Evolutionary conservation across 2,113 vertebrate genomes (phyloP), one percentile per base, ranked within the genome.

Genomic region (Rhodinocichla rosea): DNA sequence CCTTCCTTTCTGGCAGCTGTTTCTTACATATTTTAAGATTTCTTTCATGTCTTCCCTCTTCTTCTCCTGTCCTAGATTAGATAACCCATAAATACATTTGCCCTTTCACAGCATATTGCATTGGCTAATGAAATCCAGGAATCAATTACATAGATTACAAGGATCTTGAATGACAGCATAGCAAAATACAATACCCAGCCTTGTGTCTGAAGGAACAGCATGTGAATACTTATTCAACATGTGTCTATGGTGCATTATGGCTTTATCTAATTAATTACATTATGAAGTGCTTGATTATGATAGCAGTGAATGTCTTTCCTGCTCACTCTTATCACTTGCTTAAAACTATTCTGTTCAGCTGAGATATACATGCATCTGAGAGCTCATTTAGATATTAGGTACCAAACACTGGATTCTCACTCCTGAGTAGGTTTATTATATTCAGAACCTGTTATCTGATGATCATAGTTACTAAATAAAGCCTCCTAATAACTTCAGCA

Each of bases 191-290:
- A 87, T 64, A 67, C 5, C 10, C 59, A 83, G 15, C 4, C 2
- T 17, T 39, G 13, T 83, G 42, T 73, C 45, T 83, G 67, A 93
- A 44, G 0, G 8, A 91, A 59, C 11, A 80, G 45, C 12, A 11
- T 87, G 28, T 60, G 67, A 93, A 94, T 83, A 67, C 40, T 83
- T 78, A 87, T 40, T 90, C 79, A 92, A 77, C 30, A 63, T 80
- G 87, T 95, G 53, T 75, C 68, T 64, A 30, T 39, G 22, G 55
- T 88, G 67, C 27, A 50, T 78, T 84, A 90, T 56, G 24, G 17
- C 26, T 93, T 95, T 90, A 90, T 89, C 62, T 91, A 91, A 86
- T 94, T 92, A 95, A 94, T 96, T 91, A 70, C 52, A 42, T 88
- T 59, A 63, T 93, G 35, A 94, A 94, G 60, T 56, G 40, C 24